These are phyloP conservation scores for Gavia stellata DNA, from an alignment of 2,113 vertebrate species.

Conservation along the genomic window DNA sequence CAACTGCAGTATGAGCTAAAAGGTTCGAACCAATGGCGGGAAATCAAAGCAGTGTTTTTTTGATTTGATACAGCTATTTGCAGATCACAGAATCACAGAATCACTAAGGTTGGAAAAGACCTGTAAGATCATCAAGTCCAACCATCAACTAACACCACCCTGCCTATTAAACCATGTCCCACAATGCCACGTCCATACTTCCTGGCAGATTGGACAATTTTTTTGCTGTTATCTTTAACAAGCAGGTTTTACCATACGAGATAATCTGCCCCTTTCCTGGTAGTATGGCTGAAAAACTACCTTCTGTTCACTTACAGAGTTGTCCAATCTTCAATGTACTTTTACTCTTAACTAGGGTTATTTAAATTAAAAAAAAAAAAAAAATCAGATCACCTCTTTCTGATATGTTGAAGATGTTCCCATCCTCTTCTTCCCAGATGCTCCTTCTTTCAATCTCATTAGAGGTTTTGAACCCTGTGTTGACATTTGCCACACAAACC, in stretches of 20 bases:
- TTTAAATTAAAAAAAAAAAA: not conserved
- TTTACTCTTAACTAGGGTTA: not conserved
- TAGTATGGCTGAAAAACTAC: not conserved
- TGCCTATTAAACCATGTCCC: too few species aligned
- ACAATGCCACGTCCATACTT: too few species aligned
- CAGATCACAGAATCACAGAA: too few species aligned
- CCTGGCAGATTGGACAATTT: not conserved
- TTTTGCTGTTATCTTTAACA: not conserved
- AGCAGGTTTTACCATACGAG: fast-evolving
- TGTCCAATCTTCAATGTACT: not conserved
- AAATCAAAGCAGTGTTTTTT: not conserved
- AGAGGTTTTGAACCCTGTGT: not conserved
- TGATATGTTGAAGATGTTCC: not conserved
- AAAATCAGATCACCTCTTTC: not conserved
- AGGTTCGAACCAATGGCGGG: not conserved
- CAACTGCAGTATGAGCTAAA: not conserved
- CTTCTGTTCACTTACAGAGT: not conserved
- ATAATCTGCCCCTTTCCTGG: not conserved
- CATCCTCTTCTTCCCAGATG: not conserved
- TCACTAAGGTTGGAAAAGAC: too few species aligned
- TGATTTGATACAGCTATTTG: not conserved
- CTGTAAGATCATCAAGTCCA: too few species aligned
- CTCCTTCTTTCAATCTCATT: not conserved
- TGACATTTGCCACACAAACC: not conserved
- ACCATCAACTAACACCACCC: too few species aligned